Evolutionary conservation across 1,140 invertebrate genomes (phyloP), one percentile per base, ranked within the genome.

Genomic region (Philotrypesis tridentata): DNA sequence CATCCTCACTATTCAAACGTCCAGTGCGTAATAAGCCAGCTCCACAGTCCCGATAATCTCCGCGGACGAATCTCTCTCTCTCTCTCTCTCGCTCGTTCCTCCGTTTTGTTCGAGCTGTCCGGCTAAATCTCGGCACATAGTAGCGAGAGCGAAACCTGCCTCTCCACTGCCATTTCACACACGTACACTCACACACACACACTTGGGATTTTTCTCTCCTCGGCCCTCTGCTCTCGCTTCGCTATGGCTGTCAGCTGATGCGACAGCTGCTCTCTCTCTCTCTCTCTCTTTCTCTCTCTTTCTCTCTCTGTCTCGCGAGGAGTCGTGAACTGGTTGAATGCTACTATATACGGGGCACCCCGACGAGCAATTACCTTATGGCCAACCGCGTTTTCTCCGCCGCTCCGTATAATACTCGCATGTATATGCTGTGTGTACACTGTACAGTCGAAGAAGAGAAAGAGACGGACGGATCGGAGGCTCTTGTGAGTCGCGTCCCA

Each of bases 181-280:
- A n/a, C n/a, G n/a, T n/a, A n/a, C n/a, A n/a, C 29, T 23, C 63
- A 9, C 63, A 29, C 17, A 65, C 0, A 65, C 63, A 29, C 14
- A 65, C 17, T 65, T 27, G 27, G n/a, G 12, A 27, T 65, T 65
- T 65, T 1, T 65, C 63, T 65, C 23, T 65, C 23, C 25, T 7
- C 8, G 11, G 12, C 23, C n/a, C 21, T 17, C 76, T 67, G n/a
- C 76, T 31, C 37, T 40, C 33, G 25, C n/a, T 25, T 31, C 8
- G 9, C 37, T 31, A n/a, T n/a, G 55, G 14, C 25, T 23, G 71
- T 80, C 71, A 67, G 70, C 79, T 74, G 79, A 73, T 80, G 79
- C 70, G 60, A 67, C 79, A 80, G 71, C 71, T 74, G 79, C 79
- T 37, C n/a, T n/a, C n/a, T n/a, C n/a, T n/a, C n/a, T n/a, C n/a